Base-by-base conservation (phyloP, 1,140 invertebrate genomes). In the Physella acuta region DNA sequence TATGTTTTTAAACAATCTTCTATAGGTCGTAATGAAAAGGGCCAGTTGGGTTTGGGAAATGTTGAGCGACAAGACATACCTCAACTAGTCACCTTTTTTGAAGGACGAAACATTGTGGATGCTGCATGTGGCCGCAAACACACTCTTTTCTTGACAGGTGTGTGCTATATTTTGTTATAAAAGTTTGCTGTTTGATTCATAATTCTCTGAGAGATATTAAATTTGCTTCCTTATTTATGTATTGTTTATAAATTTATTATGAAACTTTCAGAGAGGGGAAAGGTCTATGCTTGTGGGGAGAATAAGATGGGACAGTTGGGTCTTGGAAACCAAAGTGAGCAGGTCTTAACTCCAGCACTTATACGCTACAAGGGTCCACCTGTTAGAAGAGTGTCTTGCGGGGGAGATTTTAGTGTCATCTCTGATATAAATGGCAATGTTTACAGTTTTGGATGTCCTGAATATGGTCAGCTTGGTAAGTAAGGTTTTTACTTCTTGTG, bases 241-340 rank as follows among this genome's bases (percentile, higher is more conserved):
- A 26, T 34, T 61, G 34, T 51, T 39, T 69, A 17, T 60, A 44
- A 30, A 31, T 17, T 61, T 31, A 26, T 37, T 69, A 44, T 17
- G n/a, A n/a, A 36, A 11, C 63, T 76, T 84, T 31, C 79, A 88
- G 92, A 93, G 82, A 89, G 90, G 24, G 94, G 94, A 34, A 88
- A 89, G 34, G 93, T 96, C 0, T 96, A 92, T 80, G 90, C 90
- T 28, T 92, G 91, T 80, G 94, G 94, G 28, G 93, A 95, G 77
- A 96, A 96, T 85, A 94, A 93, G 82, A 90, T 91, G 71, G 94
- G 94, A 0, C 94, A 97, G 80, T 94, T 94, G 79, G 94, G 94
- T 4, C 87, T 94, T 24, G 93, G 93, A 14, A 92, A 88, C 26
- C 90, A 91, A 65, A 87, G 88, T 14, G 78, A 85, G 20, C 88